A percentile compares a stretch with the other conserved stretches of the same genome.
Evolutionary conservation across 2,888 invertebrate genomes (phyloP).

Genomic region (Onthophagus sagittarius): DNA sequence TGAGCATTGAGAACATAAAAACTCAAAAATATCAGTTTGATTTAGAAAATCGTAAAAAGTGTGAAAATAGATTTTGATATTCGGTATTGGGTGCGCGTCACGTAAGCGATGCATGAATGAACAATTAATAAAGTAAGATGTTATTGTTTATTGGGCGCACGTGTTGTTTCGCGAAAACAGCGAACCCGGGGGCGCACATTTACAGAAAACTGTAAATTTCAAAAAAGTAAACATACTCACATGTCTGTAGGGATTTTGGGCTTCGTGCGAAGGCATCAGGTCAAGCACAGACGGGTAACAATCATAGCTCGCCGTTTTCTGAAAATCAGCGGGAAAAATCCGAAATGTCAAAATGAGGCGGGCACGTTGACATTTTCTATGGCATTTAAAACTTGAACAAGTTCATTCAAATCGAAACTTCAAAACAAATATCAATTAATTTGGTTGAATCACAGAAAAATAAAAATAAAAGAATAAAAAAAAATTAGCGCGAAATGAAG

Average conservation of each 20-base stretch:
- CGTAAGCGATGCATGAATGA: neutral
- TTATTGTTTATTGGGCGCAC: neutral
- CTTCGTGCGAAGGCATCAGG: conserved; percentile 5
- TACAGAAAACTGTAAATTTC: neutral
- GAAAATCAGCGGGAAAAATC: neutral
- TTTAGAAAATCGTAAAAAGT: neutral
- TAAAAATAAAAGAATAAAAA: too few species aligned
- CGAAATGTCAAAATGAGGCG: neutral
- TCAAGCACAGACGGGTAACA: neutral
- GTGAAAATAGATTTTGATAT: neutral
- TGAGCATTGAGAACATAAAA: neutral
- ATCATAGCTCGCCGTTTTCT: neutral
- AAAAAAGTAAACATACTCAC: neutral
- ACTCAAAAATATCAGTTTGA: neutral
- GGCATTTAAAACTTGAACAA: too few species aligned
- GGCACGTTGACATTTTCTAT: neutral
- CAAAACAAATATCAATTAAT: too few species aligned
- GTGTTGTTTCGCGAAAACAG: neutral
- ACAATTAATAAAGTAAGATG: neutral
- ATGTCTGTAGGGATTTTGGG: conserved; percentile 9
- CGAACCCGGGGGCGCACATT: neutral
- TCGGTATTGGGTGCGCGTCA: neutral
- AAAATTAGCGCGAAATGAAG: neutral
- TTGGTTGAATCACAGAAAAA: too few species aligned
- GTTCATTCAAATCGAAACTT: too few species aligned